These are phyloP conservation scores for Oryzias curvinotus DNA, from an alignment of 2,113 vertebrate species.

Conservation along the genomic window DNA sequence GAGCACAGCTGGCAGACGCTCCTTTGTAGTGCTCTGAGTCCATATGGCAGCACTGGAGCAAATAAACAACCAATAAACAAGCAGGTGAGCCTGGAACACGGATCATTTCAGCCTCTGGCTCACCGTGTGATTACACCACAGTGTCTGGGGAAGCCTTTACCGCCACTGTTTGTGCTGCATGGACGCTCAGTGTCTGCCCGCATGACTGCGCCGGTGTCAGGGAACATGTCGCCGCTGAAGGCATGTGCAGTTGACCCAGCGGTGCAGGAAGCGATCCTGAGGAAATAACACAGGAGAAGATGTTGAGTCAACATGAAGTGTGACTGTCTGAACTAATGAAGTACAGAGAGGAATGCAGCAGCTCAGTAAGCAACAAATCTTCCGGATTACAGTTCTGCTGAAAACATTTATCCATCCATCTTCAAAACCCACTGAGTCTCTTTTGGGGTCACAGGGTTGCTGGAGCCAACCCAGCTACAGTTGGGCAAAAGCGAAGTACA, in stretches of 20 bases:
- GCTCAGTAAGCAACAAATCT: no score
- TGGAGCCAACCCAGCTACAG: no score
- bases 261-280: conserved; percentile 9
- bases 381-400: no score
- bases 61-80: conserved; percentile 45
- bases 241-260: conserved; percentile 3
- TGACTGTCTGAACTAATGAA: no score
- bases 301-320: no score
- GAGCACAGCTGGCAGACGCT: conserved; percentile 26
- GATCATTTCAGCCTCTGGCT: conserved; percentile 12
- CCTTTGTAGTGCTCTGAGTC: conserved; percentile 32
- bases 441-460: no score
- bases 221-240: conserved; percentile 22
- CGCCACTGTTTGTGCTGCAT: conserved; percentile 5
- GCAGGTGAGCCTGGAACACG: conserved; percentile 14
- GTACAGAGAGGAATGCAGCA: no score
- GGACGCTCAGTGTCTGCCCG: background rate
- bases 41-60: conserved; percentile 20
- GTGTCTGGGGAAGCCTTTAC: conserved; percentile 23
- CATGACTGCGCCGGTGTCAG: background rate
- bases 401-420: no score
- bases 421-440: no score
- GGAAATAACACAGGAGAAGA: conserved; percentile 9
- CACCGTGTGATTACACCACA: conserved; percentile 26
- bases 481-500: no score